Conservation (phyloP, 2,113 vertebrate species). For the Lophius piscatorius region DNA sequence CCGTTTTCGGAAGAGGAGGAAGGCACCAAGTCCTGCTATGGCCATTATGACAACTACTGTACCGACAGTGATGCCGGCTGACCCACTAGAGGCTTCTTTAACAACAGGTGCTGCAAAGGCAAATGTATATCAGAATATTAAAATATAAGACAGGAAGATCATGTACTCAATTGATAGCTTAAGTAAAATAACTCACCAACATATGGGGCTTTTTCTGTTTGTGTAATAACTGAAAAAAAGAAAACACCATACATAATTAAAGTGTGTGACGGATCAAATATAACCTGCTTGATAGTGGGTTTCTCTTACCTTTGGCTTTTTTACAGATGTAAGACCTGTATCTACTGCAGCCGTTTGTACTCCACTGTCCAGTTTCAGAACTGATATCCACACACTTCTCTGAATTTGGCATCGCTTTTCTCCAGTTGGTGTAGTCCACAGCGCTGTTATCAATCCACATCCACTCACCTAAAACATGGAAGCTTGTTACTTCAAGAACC, state of each 20-base stretch:
- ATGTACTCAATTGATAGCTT: neutral
- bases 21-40: constrained; percentile 78
- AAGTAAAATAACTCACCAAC: constrained; percentile 76
- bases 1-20: constrained; percentile 83
- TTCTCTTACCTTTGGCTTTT: constrained; percentile 87
- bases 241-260: neutral
- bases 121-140: neutral
- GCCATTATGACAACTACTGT: constrained; percentile 80
- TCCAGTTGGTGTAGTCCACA: constrained; percentile 93
- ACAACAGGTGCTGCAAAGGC: constrained; percentile 49
- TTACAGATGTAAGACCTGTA: constrained; percentile 91
- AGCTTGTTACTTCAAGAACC: neutral
- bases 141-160: neutral
- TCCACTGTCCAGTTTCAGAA: constrained; percentile 85
- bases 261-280: neutral
- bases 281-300: neutral
- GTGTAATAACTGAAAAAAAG: constrained; percentile 81
- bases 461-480: constrained; percentile 81
- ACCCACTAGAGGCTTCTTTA: constrained; percentile 64
- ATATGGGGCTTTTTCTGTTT: constrained; percentile 65
- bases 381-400: constrained; percentile 85
- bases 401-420: constrained; percentile 74
- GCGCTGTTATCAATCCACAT: constrained; percentile 87
- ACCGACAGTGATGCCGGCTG: constrained; percentile 76
- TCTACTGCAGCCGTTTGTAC: constrained; percentile 81